phyloP scores from a whole-genome alignment of 2,113 vertebrate species.

The Pteropus alecto region DNA sequence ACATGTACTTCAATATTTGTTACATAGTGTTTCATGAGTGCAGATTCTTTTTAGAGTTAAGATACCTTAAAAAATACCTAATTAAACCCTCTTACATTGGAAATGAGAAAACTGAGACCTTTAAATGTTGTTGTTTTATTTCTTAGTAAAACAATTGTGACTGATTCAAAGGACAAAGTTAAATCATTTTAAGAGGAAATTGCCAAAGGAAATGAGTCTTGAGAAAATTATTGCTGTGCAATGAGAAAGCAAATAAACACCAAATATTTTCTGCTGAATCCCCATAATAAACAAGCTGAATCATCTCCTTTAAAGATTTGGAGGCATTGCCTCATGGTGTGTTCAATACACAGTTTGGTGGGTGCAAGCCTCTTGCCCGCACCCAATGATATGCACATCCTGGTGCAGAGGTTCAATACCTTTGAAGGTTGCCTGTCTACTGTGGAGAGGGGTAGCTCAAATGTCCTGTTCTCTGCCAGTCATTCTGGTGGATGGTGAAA shows the following conservation, averaged over 20 bases:
- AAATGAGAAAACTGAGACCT: not conserved
- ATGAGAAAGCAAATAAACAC: not conserved
- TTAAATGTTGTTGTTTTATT: not conserved
- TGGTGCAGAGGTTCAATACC: not conserved
- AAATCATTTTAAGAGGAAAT: not conserved
- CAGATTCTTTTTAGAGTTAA: not conserved
- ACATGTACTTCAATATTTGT: not conserved
- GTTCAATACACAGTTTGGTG: not conserved
- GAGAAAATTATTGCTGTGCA: not conserved
- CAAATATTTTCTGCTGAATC: not conserved
- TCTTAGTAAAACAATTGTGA: not conserved
- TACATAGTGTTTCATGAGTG: not conserved
- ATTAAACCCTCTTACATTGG: not conserved
- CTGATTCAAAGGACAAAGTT: not conserved
- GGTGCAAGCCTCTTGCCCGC: not conserved
- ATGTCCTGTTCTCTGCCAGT: not conserved
- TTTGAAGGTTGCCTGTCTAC: not conserved
- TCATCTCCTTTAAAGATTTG: not conserved
- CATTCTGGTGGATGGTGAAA: not conserved
- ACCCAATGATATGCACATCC: not conserved
- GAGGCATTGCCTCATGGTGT: no score
- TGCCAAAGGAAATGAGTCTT: not conserved
- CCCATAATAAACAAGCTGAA: not conserved
- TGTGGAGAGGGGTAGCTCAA: not conserved
- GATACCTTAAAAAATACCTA: not conserved